Conservation (phyloP, 2,888 invertebrate species). For the Chrysopilus asiliformis region DNA sequence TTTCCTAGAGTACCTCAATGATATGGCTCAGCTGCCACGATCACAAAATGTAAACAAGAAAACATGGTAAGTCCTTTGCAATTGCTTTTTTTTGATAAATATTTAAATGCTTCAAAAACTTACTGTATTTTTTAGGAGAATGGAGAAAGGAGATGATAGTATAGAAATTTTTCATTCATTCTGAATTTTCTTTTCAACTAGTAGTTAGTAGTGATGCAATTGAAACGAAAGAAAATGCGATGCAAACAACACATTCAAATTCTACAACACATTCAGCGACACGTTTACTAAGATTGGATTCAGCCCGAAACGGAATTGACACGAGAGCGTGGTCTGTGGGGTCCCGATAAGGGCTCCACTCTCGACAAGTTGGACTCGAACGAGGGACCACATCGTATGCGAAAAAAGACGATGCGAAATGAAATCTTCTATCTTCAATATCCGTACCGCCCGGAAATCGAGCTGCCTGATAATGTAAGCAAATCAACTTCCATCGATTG, state of each 20-base stretch:
- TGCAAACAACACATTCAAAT: constrained; percentile 65
- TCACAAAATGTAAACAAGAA: too few species aligned
- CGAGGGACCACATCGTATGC: constrained; percentile 93
- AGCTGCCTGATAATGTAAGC: constrained; percentile 57
- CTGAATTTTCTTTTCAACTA: too few species aligned
- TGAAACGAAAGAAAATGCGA: constrained; percentile 56
- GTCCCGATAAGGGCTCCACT: constrained; percentile 51
- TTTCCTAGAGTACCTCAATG: too few species aligned
- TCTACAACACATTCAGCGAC: constrained; percentile 77
- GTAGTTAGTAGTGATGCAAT: too few species aligned
- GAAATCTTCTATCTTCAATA: constrained; percentile 89
- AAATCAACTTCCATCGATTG: too few species aligned
- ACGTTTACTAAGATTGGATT: constrained; percentile 85
- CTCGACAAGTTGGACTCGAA: constrained; percentile 91
- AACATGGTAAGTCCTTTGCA: too few species aligned
- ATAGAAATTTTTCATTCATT: too few species aligned
- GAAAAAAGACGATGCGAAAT: constrained; percentile 90
- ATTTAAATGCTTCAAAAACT: too few species aligned
- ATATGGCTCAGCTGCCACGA: too few species aligned
- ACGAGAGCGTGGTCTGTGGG: constrained; percentile 92
- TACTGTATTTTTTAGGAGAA: too few species aligned
- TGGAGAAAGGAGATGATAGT: too few species aligned
- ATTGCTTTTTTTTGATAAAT: too few species aligned
- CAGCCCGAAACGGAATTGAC: constrained; percentile 83
- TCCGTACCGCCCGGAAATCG: constrained; percentile 75